Base-by-base conservation (phyloP, 2,888 invertebrate genomes). In the Catocala nupta region DNA sequence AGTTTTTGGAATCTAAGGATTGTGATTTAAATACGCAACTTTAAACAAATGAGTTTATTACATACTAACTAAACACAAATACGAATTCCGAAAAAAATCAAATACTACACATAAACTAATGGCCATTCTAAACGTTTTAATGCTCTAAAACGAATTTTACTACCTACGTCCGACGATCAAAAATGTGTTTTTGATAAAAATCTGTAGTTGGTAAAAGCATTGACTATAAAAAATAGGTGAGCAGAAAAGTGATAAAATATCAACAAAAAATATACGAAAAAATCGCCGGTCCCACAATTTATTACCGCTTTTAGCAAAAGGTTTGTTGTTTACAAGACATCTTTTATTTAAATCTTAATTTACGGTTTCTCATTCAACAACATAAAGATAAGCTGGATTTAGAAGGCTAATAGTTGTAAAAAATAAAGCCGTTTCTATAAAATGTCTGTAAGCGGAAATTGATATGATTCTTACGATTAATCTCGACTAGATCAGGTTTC, bases 331-430 rank as follows among this genome's bases (percentile, higher is more conserved):
- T 90, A 91, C 91, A 92, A 90, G 90, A 89, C 88, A 84, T 88
- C 87, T 90, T 90, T 91, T 90, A 91, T 90, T 91, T 90, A 89
- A 90, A 90, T 86, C 90, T 88, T 88, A 89, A 91, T 91, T 91
- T 91, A 91, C 88, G 91, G 84, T 88, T 88, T 83, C 83, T 86
- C 87, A 83, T 87, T 80, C 83, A 83, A 84, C 80, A 84, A 82
- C 81, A 77, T 85, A 87, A 86, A 91, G 90, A 90, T 91, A 91
- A 90, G 87, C 78, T 75, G 78, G 73, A 81, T 83, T 80, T 81
- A 78, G 80, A 81, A 76, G 70, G 77, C 73, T 81, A 84, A 82
- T 80, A 83, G 81, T 81, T 71, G 65, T 73, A 69, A 68, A 73
- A 75, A 75, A 69, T 71, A 75, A 76, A 71, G 70, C 73, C 55